Evolutionary conservation across 2,797 vertebrate species (phyloP).

Genomic region (Hybognathus amarus): DNA sequence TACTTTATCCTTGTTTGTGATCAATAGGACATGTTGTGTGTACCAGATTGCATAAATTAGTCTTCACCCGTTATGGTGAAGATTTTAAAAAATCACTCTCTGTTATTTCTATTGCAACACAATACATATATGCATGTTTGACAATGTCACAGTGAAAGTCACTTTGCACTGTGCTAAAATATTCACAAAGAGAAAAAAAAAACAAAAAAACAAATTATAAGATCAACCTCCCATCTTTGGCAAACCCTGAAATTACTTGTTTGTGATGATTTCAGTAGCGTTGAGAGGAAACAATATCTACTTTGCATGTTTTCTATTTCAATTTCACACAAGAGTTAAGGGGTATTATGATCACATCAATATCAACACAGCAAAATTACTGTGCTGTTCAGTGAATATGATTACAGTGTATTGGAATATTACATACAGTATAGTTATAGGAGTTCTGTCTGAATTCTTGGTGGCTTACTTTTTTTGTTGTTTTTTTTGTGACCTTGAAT

Average conservation of each 20-base stretch:
- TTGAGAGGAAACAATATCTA: slow-evolving; percentile 31
- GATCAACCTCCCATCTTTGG: slow-evolving; percentile 28
- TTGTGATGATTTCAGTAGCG: slow-evolving; percentile 32
- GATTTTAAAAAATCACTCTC: not conserved
- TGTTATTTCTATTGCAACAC: slow-evolving; percentile 44
- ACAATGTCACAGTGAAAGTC: slow-evolving; percentile 56
- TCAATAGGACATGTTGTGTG: not conserved
- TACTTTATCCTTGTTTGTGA: not conserved
- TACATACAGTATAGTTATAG: not conserved
- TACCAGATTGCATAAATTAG: slow-evolving; percentile 11
- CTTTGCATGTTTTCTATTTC: slow-evolving; percentile 47
- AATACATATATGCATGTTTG: slow-evolving; percentile 46
- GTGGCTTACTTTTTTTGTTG: not conserved
- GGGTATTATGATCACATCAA: slow-evolving; percentile 37
- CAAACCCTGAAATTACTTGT: slow-evolving; percentile 47
- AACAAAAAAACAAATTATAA: slow-evolving; percentile 28
- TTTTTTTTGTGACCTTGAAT: not conserved
- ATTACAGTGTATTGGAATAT: slow-evolving; percentile 38
- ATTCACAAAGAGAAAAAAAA: slow-evolving; percentile 48
- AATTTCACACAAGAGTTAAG: slow-evolving; percentile 46
- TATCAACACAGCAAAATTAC: not conserved
- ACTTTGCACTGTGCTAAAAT: slow-evolving; percentile 47
- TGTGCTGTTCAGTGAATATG: slow-evolving; percentile 30
- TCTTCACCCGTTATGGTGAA: not conserved
- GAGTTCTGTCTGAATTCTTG: slow-evolving; percentile 9